Evolutionary conservation across 2,888 invertebrate genomes (phyloP).

Genomic region (Heliconius aoede): DNA sequence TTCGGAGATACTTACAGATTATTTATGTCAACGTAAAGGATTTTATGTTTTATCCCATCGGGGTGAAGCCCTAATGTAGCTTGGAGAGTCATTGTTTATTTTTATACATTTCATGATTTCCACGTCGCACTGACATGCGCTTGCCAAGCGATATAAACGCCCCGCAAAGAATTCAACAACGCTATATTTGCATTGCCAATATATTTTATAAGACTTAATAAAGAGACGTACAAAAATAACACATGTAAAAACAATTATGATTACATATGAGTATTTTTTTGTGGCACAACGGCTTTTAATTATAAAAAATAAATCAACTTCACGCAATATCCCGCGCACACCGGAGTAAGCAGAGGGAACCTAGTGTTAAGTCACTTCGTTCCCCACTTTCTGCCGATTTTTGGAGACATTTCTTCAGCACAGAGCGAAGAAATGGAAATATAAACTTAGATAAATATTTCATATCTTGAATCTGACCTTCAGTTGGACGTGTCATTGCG

Average conservation of each 20-base stretch:
- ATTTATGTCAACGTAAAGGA: neutral
- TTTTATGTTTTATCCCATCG: neutral
- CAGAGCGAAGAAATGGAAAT: no score
- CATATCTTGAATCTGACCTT: neutral
- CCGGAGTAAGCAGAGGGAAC: no score
- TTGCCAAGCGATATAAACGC: constrained; percentile 48
- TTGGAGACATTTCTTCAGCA: no score
- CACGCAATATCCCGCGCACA: no score
- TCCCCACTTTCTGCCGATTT: no score
- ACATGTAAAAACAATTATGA: no score
- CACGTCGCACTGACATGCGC: constrained; percentile 48
- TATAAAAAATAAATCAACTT: no score
- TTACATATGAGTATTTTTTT: neutral
- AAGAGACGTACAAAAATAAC: neutral
- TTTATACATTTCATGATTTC: constrained; percentile 27
- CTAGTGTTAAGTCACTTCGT: no score
- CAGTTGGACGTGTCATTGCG: constrained; percentile 1
- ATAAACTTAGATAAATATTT: neutral
- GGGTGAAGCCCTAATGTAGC: neutral
- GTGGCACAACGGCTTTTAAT: neutral
- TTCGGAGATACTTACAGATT: neutral
- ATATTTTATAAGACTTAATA: constrained; percentile 17
- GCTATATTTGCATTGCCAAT: constrained; percentile 46
- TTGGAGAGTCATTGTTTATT: constrained; percentile 21
- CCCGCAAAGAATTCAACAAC: constrained; percentile 46